Conservation (phyloP, 2,888 invertebrate species). For the Adelphocoris suturalis region DNA sequence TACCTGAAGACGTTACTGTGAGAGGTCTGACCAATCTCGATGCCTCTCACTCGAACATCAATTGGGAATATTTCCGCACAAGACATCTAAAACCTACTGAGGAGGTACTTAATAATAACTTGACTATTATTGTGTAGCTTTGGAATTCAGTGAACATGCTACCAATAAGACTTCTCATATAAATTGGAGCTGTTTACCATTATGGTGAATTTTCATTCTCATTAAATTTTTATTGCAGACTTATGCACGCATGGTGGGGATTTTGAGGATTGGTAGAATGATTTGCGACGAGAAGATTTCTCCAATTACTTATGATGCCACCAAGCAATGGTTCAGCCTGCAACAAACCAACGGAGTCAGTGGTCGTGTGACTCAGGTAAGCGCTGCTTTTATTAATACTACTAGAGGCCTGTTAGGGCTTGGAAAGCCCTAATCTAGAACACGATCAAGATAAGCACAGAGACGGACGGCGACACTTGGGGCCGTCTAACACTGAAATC, state of each 20-base stretch:
- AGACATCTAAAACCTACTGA: slow-evolving; percentile 82
- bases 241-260: slow-evolving; percentile 86
- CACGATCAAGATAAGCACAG: no score
- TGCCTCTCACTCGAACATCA: slow-evolving; percentile 84
- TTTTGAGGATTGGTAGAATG: slow-evolving; percentile 88
- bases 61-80: slow-evolving; percentile 84
- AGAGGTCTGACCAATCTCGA: slow-evolving; percentile 86
- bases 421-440: no score
- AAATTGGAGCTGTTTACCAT: no score
- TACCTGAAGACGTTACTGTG: slow-evolving; percentile 88
- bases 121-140: no score
- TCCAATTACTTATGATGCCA: slow-evolving; percentile 84
- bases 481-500: no score
- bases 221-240: no score
- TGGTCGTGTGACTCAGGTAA: background rate
- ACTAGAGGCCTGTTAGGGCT: no score
- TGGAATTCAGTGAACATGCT: no score
- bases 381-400: no score
- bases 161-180: no score
- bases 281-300: slow-evolving; percentile 84
- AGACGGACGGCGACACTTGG: no score
- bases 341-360: slow-evolving; percentile 1
- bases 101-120: slow-evolving; percentile 79
- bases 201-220: background rate
- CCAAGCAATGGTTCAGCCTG: slow-evolving; percentile 77